phyloP scores from a whole-genome alignment of 1,140 invertebrate species.

The Battus philenor region DNA sequence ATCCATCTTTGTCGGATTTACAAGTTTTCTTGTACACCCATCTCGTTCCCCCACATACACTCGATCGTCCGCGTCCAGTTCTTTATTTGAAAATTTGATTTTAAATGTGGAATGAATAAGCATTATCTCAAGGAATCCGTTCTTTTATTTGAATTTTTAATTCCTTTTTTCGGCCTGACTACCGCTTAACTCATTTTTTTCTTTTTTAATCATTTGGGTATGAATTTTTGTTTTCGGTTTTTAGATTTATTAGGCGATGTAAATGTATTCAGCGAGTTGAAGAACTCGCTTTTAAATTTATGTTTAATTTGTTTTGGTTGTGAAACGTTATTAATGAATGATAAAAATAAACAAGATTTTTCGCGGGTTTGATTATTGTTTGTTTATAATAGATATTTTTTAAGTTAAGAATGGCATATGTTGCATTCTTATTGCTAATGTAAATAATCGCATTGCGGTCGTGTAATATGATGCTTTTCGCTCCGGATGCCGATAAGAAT shows the following conservation, averaged over 20 bases:
- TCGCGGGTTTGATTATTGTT: not conserved
- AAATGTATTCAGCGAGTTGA: not conserved
- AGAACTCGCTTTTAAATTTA: not conserved
- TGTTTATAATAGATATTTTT: too few species aligned
- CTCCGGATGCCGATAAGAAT: conserved; percentile 39
- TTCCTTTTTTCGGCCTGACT: conserved; percentile 66
- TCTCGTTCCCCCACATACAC: conserved; percentile 44
- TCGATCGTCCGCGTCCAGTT: conserved; percentile 62
- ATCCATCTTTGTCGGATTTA: conserved; percentile 58
- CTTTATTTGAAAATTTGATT: conserved; percentile 76
- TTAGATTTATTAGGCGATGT: conserved; percentile 10
- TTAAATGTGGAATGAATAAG: conserved; percentile 76
- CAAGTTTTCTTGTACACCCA: conserved; percentile 31
- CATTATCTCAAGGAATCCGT: conserved; percentile 72
- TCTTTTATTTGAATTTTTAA: conserved; percentile 74
- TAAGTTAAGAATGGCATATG: not conserved
- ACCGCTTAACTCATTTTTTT: conserved; percentile 49
- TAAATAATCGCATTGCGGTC: conserved; percentile 27
- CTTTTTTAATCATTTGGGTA: conserved; percentile 43
- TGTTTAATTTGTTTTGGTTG: not conserved
- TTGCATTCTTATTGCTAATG: conserved; percentile 2
- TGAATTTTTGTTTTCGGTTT: conserved; percentile 26
- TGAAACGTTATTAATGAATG: not conserved
- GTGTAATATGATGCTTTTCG: conserved; percentile 34
- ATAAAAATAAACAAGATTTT: not conserved